Evolutionary conservation across 1,140 invertebrate species (phyloP).

Genomic region (Heliconius himera): DNA sequence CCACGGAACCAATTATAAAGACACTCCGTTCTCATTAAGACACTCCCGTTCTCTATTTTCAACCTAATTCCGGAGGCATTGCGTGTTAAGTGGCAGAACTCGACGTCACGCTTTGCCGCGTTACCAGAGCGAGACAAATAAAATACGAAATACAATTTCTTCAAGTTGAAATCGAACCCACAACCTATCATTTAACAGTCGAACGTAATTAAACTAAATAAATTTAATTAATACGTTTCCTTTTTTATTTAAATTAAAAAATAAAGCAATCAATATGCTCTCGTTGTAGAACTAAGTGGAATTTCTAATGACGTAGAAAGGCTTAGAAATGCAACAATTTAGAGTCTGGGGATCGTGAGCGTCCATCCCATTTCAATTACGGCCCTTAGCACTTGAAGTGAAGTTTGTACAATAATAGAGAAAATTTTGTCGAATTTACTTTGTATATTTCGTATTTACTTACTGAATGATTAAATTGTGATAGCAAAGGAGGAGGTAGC

Average conservation of each 20-base stretch:
- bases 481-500: not conserved
- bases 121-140: no score
- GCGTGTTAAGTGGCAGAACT: no score
- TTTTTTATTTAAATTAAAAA: not conserved
- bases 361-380: slow-evolving; percentile 31
- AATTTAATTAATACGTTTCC: not conserved
- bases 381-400: slow-evolving; percentile 18
- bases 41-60: no score
- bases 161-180: no score
- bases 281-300: slow-evolving; percentile 8
- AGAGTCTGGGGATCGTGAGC: slow-evolving; percentile 19
- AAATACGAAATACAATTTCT: no score
- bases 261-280: not conserved
- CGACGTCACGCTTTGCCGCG: no score
- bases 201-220: no score
- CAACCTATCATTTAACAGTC: no score
- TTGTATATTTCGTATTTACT: not conserved
- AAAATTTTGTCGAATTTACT: slow-evolving; percentile 10
- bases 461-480: not conserved
- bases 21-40: no score
- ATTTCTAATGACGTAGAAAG: slow-evolving; percentile 24
- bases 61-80: no score
- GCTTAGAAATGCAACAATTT: slow-evolving; percentile 24
- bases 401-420: slow-evolving; percentile 15
- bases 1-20: no score